A percentile compares a stretch with the other conserved stretches of the same genome.
Conservation (phyloP, 2,888 invertebrate genomes). For the Matsumyia berberina region DNA sequence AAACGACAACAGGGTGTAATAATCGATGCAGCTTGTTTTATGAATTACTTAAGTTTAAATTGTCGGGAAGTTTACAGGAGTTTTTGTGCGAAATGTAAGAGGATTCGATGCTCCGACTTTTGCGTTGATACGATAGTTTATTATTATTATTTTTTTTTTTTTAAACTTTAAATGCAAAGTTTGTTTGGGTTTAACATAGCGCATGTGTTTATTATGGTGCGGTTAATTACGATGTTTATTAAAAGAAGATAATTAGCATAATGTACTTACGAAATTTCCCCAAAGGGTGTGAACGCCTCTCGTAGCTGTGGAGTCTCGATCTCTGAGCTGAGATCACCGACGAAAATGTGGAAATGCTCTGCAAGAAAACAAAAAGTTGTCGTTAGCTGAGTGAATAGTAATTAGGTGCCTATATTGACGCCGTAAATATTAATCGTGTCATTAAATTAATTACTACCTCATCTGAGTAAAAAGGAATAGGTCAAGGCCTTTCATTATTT, state of each 20-base stretch:
- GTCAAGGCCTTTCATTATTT: no score
- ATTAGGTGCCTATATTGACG: background rate
- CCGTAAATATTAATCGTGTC: no score
- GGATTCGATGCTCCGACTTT: slow-evolving; percentile 35
- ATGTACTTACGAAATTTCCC: slow-evolving; percentile 97
- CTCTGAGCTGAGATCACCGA: slow-evolving; percentile 99
- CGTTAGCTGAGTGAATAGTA: slow-evolving; percentile 20
- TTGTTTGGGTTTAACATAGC: slow-evolving; percentile 21
- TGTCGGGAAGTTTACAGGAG: slow-evolving; percentile 57
- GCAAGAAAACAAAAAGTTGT: slow-evolving; percentile 85
- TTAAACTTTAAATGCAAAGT: slow-evolving; percentile 26
- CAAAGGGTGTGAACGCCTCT: slow-evolving; percentile 98
- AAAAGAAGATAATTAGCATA: slow-evolving; percentile 54
- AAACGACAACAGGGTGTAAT: slow-evolving; percentile 70
- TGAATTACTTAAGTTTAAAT: slow-evolving; percentile 66
- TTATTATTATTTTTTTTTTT: slow-evolving; percentile 31
- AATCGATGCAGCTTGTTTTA: slow-evolving; percentile 72
- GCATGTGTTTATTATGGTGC: background rate
- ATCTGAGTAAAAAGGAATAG: no score
- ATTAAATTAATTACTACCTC: no score
- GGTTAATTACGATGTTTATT: slow-evolving; percentile 39
- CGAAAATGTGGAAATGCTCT: slow-evolving; percentile 99
- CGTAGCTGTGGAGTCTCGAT: slow-evolving; percentile 98
- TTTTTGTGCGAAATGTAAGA: slow-evolving; percentile 49
- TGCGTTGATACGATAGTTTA: slow-evolving; percentile 22